These are phyloP conservation scores for Rhinopithecus roxellana DNA, from an alignment of 2,113 vertebrate species.

Conservation along the genomic window DNA sequence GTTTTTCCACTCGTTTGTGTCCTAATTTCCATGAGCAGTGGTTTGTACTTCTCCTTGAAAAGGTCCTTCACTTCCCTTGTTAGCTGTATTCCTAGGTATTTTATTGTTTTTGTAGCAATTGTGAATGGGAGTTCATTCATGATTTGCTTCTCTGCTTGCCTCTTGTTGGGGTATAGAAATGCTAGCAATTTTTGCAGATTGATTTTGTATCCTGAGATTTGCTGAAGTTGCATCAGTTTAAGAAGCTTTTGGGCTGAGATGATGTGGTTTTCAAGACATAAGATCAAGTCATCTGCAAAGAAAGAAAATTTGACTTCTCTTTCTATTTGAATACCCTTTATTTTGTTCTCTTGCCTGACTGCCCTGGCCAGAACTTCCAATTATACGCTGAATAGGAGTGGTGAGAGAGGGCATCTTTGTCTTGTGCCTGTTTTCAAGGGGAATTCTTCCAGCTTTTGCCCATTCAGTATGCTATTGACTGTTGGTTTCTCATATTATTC, in stretches of 20 bases:
- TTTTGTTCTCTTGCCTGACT: background rate
- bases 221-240: background rate
- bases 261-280: background rate
- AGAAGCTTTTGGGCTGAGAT: background rate
- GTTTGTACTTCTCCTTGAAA: too few relatives aligned
- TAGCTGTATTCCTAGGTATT: too few relatives aligned
- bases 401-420: background rate
- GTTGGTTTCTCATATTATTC: background rate
- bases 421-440: background rate
- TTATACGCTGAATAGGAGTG: background rate
- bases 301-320: background rate
- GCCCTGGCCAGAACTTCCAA: background rate
- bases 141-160: too few relatives aligned
- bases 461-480: background rate
- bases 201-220: too few relatives aligned
- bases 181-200: too few relatives aligned
- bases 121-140: too few relatives aligned
- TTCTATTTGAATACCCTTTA: background rate
- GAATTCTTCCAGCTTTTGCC: background rate
- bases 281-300: background rate
- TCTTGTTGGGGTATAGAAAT: too few relatives aligned
- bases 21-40: too few relatives aligned
- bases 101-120: too few relatives aligned
- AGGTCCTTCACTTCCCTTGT: too few relatives aligned
- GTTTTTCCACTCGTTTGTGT: too few relatives aligned